Evolutionary conservation across 2,113 vertebrate genomes (phyloP).

Genomic region (Colaptes auratus): DNA sequence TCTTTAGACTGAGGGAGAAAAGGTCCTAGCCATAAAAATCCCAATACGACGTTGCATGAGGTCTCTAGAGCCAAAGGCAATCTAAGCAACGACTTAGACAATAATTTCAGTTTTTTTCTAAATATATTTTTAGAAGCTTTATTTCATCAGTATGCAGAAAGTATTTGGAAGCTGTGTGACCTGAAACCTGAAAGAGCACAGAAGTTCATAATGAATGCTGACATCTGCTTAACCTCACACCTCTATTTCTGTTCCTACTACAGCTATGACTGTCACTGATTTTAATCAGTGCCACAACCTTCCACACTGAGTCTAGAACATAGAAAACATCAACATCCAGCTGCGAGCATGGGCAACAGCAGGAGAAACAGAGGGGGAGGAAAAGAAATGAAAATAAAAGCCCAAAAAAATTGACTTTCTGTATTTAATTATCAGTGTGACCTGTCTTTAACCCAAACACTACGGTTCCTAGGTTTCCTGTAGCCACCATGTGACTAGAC

Average conservation of each 20-base stretch:
- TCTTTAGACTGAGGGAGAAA: neutral
- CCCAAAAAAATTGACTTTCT: neutral
- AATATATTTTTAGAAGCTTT: neutral
- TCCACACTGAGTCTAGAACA: slow-evolving; percentile 19
- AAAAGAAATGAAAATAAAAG: neutral
- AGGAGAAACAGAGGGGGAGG: neutral
- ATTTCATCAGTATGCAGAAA: slow-evolving; percentile 8
- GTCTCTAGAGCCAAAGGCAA: neutral
- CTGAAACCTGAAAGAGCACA: slow-evolving; percentile 35
- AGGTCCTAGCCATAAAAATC: neutral
- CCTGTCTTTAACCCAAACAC: slow-evolving; percentile 58
- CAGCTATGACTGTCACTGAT: slow-evolving; percentile 52
- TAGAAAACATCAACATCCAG: neutral
- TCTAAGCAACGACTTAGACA: neutral
- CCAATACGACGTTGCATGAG: neutral
- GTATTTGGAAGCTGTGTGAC: slow-evolving; percentile 10
- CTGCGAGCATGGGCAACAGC: neutral
- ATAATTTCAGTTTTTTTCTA: neutral
- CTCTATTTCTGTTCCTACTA: slow-evolving; percentile 48
- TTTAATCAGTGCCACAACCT: slow-evolving; percentile 34
- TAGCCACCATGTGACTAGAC: slow-evolving; percentile 44
- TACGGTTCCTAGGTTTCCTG: slow-evolving; percentile 67
- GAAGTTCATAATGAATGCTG: slow-evolving; percentile 1
- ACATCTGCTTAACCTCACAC: slow-evolving; percentile 56
- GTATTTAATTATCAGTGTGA: slow-evolving; percentile 54